phyloP scores from a whole-genome alignment of 2,113 vertebrate species.

The Tapirus terrestris region DNA sequence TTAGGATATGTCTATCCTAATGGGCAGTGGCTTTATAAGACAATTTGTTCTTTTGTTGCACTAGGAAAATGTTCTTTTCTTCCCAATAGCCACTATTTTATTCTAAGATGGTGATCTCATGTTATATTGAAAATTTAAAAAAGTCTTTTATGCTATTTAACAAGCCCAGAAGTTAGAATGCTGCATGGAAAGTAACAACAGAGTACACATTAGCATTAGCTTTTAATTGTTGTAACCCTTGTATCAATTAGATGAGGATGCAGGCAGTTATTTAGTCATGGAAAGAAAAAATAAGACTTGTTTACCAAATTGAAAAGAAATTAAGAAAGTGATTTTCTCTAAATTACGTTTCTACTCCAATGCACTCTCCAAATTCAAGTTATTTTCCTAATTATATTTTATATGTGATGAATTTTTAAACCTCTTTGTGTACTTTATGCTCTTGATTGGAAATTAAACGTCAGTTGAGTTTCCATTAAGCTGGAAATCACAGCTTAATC shows the following conservation, averaged over 20 bases:
- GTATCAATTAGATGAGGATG: slow-evolving; percentile 31
- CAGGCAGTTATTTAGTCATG: not conserved
- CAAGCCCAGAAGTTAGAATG: slow-evolving; percentile 25
- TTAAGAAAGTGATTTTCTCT: slow-evolving; percentile 51
- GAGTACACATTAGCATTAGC: not conserved
- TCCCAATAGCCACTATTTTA: not conserved
- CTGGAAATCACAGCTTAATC: slow-evolving; percentile 32
- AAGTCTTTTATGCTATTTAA: slow-evolving; percentile 8
- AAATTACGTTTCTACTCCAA: slow-evolving; percentile 63
- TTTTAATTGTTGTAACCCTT: slow-evolving; percentile 50
- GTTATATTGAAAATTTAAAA: not conserved
- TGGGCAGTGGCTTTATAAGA: not conserved
- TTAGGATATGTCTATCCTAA: slow-evolving; percentile 35
- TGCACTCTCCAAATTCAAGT: slow-evolving; percentile 17
- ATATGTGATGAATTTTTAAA: slow-evolving; percentile 50
- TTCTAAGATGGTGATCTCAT: not conserved
- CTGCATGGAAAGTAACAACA: not conserved
- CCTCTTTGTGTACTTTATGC: not conserved
- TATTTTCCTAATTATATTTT: slow-evolving; percentile 67
- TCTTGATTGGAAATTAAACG: slow-evolving; percentile 43
- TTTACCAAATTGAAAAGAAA: slow-evolving; percentile 69
- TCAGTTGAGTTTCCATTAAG: slow-evolving; percentile 51
- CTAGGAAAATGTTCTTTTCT: slow-evolving; percentile 21
- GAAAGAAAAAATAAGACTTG: slow-evolving; percentile 52
- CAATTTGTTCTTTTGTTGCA: not conserved